phyloP scores from a whole-genome alignment of 2,113 vertebrate species.

The Glaucomys volans region DNA sequence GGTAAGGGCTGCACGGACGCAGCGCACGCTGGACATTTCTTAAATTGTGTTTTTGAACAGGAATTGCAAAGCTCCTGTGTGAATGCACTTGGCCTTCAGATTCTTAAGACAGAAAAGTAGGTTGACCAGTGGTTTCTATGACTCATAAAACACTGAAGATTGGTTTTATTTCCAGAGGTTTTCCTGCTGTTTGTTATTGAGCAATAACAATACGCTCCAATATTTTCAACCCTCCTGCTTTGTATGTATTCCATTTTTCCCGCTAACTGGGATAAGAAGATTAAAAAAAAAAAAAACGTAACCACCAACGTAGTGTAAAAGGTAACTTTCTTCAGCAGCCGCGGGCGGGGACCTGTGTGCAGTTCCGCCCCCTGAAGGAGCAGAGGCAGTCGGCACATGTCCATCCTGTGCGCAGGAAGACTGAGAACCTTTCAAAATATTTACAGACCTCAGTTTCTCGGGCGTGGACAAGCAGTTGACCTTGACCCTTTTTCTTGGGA shows the following conservation, averaged over 20 bases:
- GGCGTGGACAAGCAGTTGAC: neutral
- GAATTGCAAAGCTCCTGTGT: conserved; percentile 7
- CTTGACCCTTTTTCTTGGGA: neutral
- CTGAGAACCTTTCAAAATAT: neutral
- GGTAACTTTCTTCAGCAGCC: neutral
- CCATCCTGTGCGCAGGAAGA: neutral
- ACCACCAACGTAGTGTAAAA: neutral
- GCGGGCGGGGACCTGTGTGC: neutral
- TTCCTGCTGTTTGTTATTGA: conserved; percentile 71
- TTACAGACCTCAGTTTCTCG: neutral
- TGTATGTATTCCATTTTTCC: neutral
- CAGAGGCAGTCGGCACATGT: neutral
- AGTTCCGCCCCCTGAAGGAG: neutral
- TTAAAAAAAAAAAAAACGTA: neutral
- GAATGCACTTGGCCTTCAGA: conserved; percentile 50
- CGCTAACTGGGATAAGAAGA: neutral
- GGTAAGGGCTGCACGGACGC: conserved; percentile 10
- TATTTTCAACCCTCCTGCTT: conserved; percentile 21
- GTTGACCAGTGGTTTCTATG: conserved; percentile 75
- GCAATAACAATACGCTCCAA: conserved; percentile 60
- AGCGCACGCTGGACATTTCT: neutral
- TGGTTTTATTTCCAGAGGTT: conserved; percentile 47
- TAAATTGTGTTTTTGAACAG: conserved; percentile 28
- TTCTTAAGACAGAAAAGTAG: conserved; percentile 67
- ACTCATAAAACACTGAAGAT: conserved; percentile 65